Conservation (phyloP, 1,140 invertebrate genomes). For the Sycophaga agraensis region DNA sequence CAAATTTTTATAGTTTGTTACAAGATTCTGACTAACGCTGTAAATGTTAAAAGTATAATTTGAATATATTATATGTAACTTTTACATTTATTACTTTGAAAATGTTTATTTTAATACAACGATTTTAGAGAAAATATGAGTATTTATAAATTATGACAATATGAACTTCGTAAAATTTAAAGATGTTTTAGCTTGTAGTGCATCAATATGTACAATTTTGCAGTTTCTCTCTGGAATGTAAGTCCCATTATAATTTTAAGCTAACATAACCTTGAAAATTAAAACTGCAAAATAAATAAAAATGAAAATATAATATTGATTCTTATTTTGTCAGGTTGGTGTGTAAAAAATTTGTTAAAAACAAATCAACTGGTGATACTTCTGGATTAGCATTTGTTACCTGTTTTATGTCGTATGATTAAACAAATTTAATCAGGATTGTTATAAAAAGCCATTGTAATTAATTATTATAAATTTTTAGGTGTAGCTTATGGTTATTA, state of each 20-base stretch:
- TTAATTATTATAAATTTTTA: conserved; percentile 33
- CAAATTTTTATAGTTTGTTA: too few species aligned
- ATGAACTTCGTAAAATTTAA: conserved; percentile 41
- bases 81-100: too few species aligned
- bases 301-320: conserved; percentile 17
- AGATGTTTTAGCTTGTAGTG: conserved; percentile 61
- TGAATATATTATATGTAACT: too few species aligned
- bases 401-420: conserved; percentile 73
- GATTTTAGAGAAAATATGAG: neutral
- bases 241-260: conserved; percentile 45
- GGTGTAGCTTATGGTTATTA: conserved; percentile 68
- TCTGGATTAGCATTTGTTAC: conserved; percentile 74
- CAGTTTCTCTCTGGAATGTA: conserved; percentile 72
- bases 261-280: conserved; percentile 44
- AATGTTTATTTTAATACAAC: too few species aligned
- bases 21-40: too few species aligned
- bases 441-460: too few species aligned
- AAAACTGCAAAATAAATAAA: neutral
- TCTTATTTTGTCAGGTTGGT: conserved; percentile 61
- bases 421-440: too few species aligned
- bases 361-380: conserved; percentile 68
- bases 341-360: conserved; percentile 67
- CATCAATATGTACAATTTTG: conserved; percentile 68
- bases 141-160: neutral
- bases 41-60: too few species aligned